Conservation (phyloP, 2,797 vertebrate species). For the Triplophysa yarkandensis region DNA sequence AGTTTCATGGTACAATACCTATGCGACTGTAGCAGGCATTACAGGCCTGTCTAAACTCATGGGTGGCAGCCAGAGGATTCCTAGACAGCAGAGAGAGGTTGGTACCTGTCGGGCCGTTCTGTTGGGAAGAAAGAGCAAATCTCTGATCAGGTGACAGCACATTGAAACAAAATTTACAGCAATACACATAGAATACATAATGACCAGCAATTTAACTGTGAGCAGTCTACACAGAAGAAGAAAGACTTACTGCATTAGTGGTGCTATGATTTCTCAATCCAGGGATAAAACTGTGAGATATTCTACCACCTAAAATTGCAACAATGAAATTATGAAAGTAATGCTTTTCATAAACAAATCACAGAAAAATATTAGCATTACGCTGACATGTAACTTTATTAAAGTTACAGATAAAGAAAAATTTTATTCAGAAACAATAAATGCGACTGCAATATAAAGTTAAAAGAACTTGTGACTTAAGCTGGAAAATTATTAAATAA, state of each 20-base stretch:
- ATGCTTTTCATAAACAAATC: background rate
- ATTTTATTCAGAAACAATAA: too few species aligned
- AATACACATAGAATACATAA: background rate
- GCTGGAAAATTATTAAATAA: too few species aligned
- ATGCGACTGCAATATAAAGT: too few species aligned
- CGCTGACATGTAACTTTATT: too few species aligned
- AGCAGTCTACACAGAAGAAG: background rate
- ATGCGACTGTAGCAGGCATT: slow-evolving; percentile 94
- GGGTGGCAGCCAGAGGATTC: slow-evolving; percentile 91
- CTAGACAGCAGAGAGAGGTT: slow-evolving; percentile 90
- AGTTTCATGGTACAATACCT: slow-evolving; percentile 73
- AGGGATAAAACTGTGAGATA: slow-evolving; percentile 79
- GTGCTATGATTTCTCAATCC: slow-evolving; percentile 75
- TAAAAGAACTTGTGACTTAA: too few species aligned
- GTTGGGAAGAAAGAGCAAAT: slow-evolving; percentile 8
- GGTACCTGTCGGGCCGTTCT: slow-evolving; percentile 79
- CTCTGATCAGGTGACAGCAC: background rate
- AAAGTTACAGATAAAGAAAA: too few species aligned
- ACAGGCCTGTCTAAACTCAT: slow-evolving; percentile 95
- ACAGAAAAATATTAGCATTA: background rate
- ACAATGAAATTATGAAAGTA: background rate
- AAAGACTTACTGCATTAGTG: slow-evolving; percentile 70
- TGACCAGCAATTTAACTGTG: background rate
- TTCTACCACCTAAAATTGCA: slow-evolving; percentile 71
- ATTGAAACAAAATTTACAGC: background rate